These are phyloP conservation scores for Achroia grisella DNA, from an alignment of 1,140 invertebrate genomes.

Conservation along the genomic window DNA sequence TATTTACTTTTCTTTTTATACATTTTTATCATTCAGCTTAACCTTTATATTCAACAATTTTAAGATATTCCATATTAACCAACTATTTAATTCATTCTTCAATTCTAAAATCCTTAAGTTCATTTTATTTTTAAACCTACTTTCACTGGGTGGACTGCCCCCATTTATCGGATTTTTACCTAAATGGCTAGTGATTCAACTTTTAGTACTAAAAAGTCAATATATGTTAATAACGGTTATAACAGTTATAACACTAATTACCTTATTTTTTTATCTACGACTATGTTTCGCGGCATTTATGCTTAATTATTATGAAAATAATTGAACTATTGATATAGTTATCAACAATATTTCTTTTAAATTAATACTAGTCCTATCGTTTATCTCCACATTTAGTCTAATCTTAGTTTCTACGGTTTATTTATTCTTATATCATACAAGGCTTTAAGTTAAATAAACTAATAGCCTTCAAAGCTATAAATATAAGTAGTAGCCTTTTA, in stretches of 20 bases:
- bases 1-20: slow-evolving; percentile 5
- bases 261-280: slow-evolving; percentile 68
- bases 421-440: slow-evolving; percentile 37
- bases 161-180: slow-evolving; percentile 74
- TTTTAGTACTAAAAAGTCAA: slow-evolving; percentile 51
- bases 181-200: slow-evolving; percentile 72
- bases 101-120: slow-evolving; percentile 52
- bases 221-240: slow-evolving; percentile 49
- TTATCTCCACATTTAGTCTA: slow-evolving; percentile 41
- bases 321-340: no score
- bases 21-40: slow-evolving; percentile 20
- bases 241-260: slow-evolving; percentile 66
- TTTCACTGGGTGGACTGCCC: slow-evolving; percentile 70
- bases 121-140: slow-evolving; percentile 64
- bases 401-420: slow-evolving; percentile 49
- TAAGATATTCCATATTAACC: slow-evolving; percentile 63
- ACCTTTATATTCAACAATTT: slow-evolving; percentile 54
- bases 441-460: slow-evolving; percentile 76
- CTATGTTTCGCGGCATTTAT: no score
- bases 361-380: slow-evolving; percentile 43
- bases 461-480: slow-evolving; percentile 76
- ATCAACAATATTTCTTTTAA: no score
- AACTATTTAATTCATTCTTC: slow-evolving; percentile 55
- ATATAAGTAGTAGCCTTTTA: slow-evolving; percentile 66
- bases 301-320: no score